phyloP scores from a whole-genome alignment of 23 tunicate genomes.

The Corella eumyota region DNA sequence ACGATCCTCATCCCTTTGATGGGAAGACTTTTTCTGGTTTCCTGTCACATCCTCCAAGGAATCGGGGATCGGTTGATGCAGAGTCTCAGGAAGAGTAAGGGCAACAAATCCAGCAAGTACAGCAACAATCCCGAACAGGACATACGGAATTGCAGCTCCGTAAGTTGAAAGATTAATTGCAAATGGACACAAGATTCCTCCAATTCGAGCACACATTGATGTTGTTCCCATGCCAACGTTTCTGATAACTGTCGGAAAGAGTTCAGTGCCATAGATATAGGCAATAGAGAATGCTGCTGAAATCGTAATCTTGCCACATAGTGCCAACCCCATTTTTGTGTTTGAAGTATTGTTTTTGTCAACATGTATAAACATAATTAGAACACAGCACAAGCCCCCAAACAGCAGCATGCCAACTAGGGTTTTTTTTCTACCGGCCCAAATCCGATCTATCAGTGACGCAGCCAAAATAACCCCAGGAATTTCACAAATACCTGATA shows the following conservation, averaged over 20 bases:
- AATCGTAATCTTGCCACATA: constrained; percentile 59
- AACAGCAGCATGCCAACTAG: constrained; percentile 42
- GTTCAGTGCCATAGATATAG: constrained; percentile 83
- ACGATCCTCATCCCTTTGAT: too few relatives aligned
- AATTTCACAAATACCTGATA: constrained; percentile 71
- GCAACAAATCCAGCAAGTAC: constrained; percentile 20
- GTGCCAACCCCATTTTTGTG: constrained; percentile 39
- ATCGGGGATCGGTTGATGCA: constrained; percentile 55
- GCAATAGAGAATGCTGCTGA: constrained; percentile 69
- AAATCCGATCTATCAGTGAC: constrained; percentile 30
- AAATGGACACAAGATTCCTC: constrained; percentile 80
- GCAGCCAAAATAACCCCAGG: constrained; percentile 47
- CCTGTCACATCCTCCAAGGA: constrained; percentile 67
- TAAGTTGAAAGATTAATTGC: constrained; percentile 31
- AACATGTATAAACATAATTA: constrained; percentile 42
- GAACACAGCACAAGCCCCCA: constrained; percentile 41
- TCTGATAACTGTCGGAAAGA: constrained; percentile 81
- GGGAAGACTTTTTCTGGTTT: too few relatives aligned
- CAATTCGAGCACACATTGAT: constrained; percentile 83
- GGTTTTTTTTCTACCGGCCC: constrained; percentile 78
- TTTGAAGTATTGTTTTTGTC: constrained; percentile 9
- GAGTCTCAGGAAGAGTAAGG: background rate
- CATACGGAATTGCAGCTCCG: constrained; percentile 45
- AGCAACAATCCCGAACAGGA: constrained; percentile 42
- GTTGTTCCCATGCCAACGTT: constrained; percentile 88